phyloP scores from a whole-genome alignment of 2,888 invertebrate genomes.

The Glaucopsyche alexis region DNA sequence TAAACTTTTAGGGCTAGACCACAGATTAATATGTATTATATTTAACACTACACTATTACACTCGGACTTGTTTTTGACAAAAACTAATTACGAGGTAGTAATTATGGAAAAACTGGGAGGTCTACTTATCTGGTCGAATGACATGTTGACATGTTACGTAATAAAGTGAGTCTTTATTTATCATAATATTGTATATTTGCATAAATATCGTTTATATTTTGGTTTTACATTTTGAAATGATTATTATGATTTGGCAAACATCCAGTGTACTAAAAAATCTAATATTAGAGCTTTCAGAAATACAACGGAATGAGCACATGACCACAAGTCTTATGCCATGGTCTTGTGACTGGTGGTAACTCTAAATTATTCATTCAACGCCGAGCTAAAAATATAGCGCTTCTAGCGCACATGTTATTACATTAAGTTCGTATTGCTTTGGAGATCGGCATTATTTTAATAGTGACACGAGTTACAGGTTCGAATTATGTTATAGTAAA shows the following conservation, averaged over 20 bases:
- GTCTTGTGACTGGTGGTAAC: slow-evolving; percentile 45
- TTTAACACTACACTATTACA: too few species aligned
- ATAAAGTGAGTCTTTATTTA: background rate
- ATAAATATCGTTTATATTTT: background rate
- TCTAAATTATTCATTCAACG: slow-evolving; percentile 21
- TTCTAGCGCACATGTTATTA: slow-evolving; percentile 5
- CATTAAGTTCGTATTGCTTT: background rate
- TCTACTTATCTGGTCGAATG: too few species aligned
- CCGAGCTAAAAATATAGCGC: slow-evolving; percentile 16
- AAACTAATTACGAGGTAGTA: too few species aligned
- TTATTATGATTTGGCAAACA: slow-evolving; percentile 57
- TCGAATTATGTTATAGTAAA: too few species aligned
- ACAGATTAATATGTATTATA: too few species aligned
- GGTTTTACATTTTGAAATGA: background rate
- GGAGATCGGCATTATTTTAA: background rate
- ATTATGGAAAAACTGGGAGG: too few species aligned
- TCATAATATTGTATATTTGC: background rate
- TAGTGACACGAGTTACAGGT: background rate
- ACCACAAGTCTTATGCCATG: slow-evolving; percentile 49
- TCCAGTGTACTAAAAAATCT: slow-evolving; percentile 74
- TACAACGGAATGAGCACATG: slow-evolving; percentile 73
- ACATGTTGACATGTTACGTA: slow-evolving; percentile 6
- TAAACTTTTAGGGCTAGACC: too few species aligned
- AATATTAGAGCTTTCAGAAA: slow-evolving; percentile 73
- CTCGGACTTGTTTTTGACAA: too few species aligned